Percentiles rank a stretch among this genome's conserved stretches.
Conservation (phyloP, 1,140 invertebrate genomes). For the Limonius californicus region DNA sequence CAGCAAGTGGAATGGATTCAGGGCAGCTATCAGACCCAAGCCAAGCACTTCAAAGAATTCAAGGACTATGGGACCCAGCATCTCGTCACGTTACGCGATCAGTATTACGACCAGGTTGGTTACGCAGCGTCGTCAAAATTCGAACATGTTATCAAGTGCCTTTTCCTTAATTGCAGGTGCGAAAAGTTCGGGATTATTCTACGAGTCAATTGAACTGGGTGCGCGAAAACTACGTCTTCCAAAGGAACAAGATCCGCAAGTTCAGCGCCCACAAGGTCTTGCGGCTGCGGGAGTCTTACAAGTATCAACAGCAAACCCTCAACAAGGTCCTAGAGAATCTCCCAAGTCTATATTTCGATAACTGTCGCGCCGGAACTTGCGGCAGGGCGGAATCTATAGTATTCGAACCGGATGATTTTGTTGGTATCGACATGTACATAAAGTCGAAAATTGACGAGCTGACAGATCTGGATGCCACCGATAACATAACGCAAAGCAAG, state of each 20-base stretch:
- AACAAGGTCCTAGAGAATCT: slow-evolving; percentile 93
- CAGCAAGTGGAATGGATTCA: slow-evolving; percentile 92
- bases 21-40: slow-evolving; percentile 84
- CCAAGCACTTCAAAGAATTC: slow-evolving; percentile 82
- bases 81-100: slow-evolving; percentile 78
- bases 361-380: slow-evolving; percentile 83
- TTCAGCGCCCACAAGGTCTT: slow-evolving; percentile 90
- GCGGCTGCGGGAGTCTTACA: slow-evolving; percentile 85
- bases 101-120: slow-evolving; percentile 85
- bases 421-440: slow-evolving; percentile 60
- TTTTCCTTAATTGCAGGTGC: slow-evolving; percentile 56
- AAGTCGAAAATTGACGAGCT: slow-evolving; percentile 60
- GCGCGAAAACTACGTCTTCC: slow-evolving; percentile 91
- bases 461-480: slow-evolving; percentile 40
- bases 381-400: slow-evolving; percentile 72
- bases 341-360: slow-evolving; percentile 89
- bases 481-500: slow-evolving; percentile 53
- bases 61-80: slow-evolving; percentile 86
- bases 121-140: too few species aligned
- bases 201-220: slow-evolving; percentile 87
- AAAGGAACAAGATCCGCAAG: slow-evolving; percentile 88
- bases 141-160: too few species aligned
- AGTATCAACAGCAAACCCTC: slow-evolving; percentile 90
- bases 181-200: slow-evolving; percentile 84
- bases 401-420: slow-evolving; percentile 62